Conservation (phyloP, 2,113 vertebrate genomes). For the Rhynchopsitta pachyrhyncha region DNA sequence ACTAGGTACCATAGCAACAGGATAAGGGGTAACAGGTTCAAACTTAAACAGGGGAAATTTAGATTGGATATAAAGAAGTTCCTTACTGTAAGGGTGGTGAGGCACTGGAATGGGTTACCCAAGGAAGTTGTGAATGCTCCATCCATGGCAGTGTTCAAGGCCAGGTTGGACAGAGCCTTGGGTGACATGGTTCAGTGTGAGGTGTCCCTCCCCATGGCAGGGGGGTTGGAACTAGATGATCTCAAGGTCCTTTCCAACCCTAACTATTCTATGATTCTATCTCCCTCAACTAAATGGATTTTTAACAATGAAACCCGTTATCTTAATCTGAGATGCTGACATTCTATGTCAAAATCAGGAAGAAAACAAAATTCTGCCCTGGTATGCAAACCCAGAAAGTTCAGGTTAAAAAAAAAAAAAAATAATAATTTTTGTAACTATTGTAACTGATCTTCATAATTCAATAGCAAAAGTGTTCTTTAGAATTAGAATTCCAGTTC, state of each 20-base stretch:
- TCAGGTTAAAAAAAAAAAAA: background rate
- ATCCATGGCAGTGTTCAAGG: background rate
- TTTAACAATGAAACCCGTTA: background rate
- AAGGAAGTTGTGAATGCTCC: background rate
- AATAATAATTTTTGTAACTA: background rate
- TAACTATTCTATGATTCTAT: background rate
- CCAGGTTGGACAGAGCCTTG: background rate
- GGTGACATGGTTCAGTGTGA: background rate
- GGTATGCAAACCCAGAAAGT: background rate
- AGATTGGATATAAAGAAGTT: background rate
- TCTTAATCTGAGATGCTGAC: background rate
- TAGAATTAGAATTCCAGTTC: conserved; percentile 11
- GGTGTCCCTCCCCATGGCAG: background rate
- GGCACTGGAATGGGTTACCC: too few species aligned
- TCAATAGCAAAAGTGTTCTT: background rate
- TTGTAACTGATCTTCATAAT: conserved; percentile 1
- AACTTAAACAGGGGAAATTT: background rate
- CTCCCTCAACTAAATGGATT: background rate
- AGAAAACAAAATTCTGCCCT: background rate
- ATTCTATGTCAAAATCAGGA: background rate
- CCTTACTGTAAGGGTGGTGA: too few species aligned
- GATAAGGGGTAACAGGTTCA: background rate
- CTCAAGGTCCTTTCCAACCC: background rate
- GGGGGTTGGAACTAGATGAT: background rate
- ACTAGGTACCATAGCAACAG: background rate